A percentile compares a stretch with the other conserved stretches of the same genome.
Evolutionary conservation across 2,888 invertebrate genomes (phyloP).

Genomic region (Eilema depressum): DNA sequence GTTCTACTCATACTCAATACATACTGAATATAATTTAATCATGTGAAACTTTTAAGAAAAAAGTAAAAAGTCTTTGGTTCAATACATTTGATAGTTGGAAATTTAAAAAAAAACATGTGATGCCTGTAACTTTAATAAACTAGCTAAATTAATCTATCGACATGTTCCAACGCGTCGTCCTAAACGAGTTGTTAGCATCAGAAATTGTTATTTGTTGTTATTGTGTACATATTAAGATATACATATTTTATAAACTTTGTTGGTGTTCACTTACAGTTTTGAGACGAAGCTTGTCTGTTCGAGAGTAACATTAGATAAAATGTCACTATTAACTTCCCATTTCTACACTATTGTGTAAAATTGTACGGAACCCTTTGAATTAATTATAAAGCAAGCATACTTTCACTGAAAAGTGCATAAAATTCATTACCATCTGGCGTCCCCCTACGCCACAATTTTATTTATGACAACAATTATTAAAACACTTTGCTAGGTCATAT

Average conservation of each 20-base stretch:
- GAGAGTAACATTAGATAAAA: neutral
- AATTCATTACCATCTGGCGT: neutral
- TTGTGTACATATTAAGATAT: slow-evolving; percentile 33
- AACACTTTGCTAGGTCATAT: neutral
- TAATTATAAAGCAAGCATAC: neutral
- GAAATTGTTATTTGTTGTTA: slow-evolving; percentile 36
- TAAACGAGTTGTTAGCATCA: slow-evolving; percentile 19
- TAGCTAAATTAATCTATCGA: slow-evolving; percentile 11
- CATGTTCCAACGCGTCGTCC: slow-evolving; percentile 3
- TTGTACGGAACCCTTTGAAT: neutral
- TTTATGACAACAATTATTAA: neutral
- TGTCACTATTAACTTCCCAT: neutral
- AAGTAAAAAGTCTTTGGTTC: slow-evolving; percentile 1
- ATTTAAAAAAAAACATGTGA: neutral
- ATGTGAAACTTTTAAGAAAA: slow-evolving; percentile 8
- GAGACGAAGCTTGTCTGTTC: neutral
- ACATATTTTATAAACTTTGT: slow-evolving; percentile 45
- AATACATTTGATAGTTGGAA: neutral
- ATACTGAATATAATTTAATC: slow-evolving; percentile 15
- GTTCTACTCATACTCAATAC: slow-evolving; percentile 22
- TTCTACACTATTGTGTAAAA: slow-evolving; percentile 9
- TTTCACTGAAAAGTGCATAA: neutral
- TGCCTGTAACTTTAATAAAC: slow-evolving; percentile 4
- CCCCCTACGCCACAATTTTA: neutral
- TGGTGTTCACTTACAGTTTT: slow-evolving; percentile 49